A percentile compares a stretch with the other conserved stretches of the same genome.
Conservation (phyloP, 1,140 invertebrate genomes). For the Sarcophaga bullata region DNA sequence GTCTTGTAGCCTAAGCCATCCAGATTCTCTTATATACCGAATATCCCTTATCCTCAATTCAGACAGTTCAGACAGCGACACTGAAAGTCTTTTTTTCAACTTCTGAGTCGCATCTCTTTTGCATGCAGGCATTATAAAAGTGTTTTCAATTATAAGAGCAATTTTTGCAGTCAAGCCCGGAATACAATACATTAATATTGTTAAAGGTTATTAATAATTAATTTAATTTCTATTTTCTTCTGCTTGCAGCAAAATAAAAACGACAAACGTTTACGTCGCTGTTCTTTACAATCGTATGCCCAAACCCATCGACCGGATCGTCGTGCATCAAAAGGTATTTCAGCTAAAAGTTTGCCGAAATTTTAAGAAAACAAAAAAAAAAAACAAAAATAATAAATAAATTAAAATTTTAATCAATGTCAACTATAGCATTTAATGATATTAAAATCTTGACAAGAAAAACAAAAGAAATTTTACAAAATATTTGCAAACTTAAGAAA, state of each 20-base stretch:
- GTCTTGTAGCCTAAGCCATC: too few relatives aligned
- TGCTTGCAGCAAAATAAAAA: slow-evolving; percentile 56
- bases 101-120: not conserved
- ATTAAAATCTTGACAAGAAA: not conserved
- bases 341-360: slow-evolving; percentile 62
- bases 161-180: too few relatives aligned
- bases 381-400: not conserved
- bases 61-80: too few relatives aligned
- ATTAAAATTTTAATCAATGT: not conserved
- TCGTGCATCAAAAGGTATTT: slow-evolving; percentile 63
- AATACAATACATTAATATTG: too few relatives aligned
- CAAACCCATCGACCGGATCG: slow-evolving; percentile 58
- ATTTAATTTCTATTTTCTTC: not conserved
- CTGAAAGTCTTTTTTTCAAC: too few relatives aligned
- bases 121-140: too few relatives aligned
- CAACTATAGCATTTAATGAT: slow-evolving; percentile 33
- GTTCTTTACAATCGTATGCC: slow-evolving; percentile 61
- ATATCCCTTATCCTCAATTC: too few relatives aligned
- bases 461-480: not conserved
- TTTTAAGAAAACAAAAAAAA: slow-evolving; percentile 49
- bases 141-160: too few relatives aligned
- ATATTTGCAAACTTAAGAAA: not conserved
- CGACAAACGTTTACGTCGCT: slow-evolving; percentile 58
- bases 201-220: not conserved
- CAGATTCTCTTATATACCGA: too few relatives aligned